Evolutionary conservation across 2,888 invertebrate genomes (phyloP), one percentile per base, ranked within the genome.

Genomic region (Cosmia pyralina): DNA sequence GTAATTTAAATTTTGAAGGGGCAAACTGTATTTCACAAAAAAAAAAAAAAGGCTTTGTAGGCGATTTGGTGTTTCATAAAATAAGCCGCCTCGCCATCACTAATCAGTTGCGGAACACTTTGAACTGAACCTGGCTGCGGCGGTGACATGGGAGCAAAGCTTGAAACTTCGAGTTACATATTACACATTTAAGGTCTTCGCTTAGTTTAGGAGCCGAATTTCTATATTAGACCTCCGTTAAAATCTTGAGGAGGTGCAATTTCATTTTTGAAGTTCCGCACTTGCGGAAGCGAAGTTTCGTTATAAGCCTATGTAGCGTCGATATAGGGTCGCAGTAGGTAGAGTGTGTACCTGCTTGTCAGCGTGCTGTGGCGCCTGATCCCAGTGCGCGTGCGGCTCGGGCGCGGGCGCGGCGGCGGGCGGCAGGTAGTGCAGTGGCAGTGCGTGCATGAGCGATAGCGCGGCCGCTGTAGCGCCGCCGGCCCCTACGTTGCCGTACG

Each of bases 371-470:
- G 88, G 88, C 88, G 90, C 74, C 65, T 57, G 93, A 82, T 93
- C 93, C 93, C 93, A 94, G 90, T 92, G 94, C 88, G 89, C 91
- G 82, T 87, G 91, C 79, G 87, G 86, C 77, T 88, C 89, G 88
- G 90, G 90, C 89, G 90, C 87, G 82, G 83, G 89, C 86, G 89
- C 88, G 87, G 85, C 88, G 86, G 85, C 90, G 82, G 92, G 90
- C 90, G 93, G 93, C 93, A 95, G 90, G 94, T 94, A 95, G 89
- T 93, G 95, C 92, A 95, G 92, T 88, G 95, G 95, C 91, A 95
- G 92, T 87, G 94, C 92, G 92, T 94, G 95, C 94, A 95, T 94
- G 53, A 95, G 93, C 79, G 94, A 94, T 84, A 96, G 93, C 86
- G 91, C 90, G 48, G 90, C 91, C 41, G 90, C 89, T 77, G 90